phyloP scores from a whole-genome alignment of 2,888 invertebrate species.

The Drosophila rubida region DNA sequence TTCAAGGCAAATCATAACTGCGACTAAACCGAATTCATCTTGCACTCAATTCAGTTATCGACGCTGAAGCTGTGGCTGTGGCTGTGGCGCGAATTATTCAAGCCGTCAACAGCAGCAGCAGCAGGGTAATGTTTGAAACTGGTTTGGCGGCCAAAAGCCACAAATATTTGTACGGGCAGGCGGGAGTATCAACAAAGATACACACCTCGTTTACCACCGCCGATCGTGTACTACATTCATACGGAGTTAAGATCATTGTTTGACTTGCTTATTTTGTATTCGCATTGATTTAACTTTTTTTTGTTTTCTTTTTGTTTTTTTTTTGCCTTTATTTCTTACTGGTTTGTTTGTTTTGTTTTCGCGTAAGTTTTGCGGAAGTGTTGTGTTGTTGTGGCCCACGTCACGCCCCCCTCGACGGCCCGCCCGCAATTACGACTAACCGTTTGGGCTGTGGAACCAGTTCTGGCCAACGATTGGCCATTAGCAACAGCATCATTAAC shows the following conservation, averaged over 20 bases:
- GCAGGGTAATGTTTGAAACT: too few relatives aligned
- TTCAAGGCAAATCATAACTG: constrained; percentile 37
- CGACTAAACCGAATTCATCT: constrained; percentile 32
- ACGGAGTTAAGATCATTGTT: constrained; percentile 55
- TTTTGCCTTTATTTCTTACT: constrained; percentile 31
- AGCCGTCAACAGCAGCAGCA: too few relatives aligned
- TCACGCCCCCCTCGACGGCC: constrained; percentile 38
- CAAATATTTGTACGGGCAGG: neutral
- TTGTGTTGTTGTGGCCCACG: constrained; percentile 37
- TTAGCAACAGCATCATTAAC: constrained; percentile 53
- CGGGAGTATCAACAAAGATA: constrained; percentile 2
- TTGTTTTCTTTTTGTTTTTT: constrained; percentile 16
- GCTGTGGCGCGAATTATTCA: constrained; percentile 45
- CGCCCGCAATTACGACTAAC: constrained; percentile 38
- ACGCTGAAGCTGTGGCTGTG: too few relatives aligned
- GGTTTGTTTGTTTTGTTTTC: constrained; percentile 33
- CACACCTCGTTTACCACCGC: constrained; percentile 42
- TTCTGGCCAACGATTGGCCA: constrained; percentile 41
- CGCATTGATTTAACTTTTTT: neutral
- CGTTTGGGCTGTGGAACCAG: constrained; percentile 48
- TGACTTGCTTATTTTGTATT: constrained; percentile 6
- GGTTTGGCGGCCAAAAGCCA: constrained; percentile 51
- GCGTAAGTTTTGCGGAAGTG: constrained; percentile 58
- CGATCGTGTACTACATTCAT: constrained; percentile 21
- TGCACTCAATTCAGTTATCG: constrained; percentile 49